A percentile compares a stretch with the other conserved stretches of the same genome.
Conservation (phyloP, 2,888 invertebrate genomes). For the Polyploca ridens region DNA sequence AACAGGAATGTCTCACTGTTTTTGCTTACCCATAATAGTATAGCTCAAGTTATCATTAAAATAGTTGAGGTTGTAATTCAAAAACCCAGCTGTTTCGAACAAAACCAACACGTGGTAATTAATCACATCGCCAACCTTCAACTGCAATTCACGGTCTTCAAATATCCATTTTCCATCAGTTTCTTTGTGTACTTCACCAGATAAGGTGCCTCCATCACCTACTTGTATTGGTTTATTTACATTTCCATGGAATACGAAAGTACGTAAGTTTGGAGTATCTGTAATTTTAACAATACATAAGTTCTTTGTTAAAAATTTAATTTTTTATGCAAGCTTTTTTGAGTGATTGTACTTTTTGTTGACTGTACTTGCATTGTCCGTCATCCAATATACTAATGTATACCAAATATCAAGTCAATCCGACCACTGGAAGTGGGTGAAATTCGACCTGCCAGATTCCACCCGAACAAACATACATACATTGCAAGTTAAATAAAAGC, state of each 20-base stretch:
- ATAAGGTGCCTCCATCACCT: constrained; percentile 80
- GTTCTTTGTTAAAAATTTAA: too few relatives aligned
- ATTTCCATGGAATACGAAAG: constrained; percentile 87
- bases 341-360: too few relatives aligned
- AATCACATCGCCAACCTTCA: constrained; percentile 83
- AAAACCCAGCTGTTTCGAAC: constrained; percentile 61
- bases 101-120: constrained; percentile 86
- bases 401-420: too few relatives aligned
- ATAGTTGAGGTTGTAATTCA: constrained; percentile 36
- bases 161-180: constrained; percentile 80
- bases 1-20: too few relatives aligned
- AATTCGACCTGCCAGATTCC: too few relatives aligned
- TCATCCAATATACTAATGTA: too few relatives aligned
- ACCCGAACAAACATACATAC: too few relatives aligned
- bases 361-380: too few relatives aligned
- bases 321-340: too few relatives aligned
- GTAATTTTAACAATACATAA: constrained; percentile 33
- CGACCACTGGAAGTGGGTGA: too few relatives aligned
- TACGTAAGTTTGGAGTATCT: constrained; percentile 79
- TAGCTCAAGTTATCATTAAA: constrained; percentile 67
- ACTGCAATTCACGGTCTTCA: constrained; percentile 64
- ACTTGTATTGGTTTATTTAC: constrained; percentile 81
- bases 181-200: constrained; percentile 71
- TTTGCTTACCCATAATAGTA: constrained; percentile 65
- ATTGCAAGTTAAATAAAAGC: too few relatives aligned